A percentile compares a stretch with the other conserved stretches of the same genome.
These are phyloP conservation scores for Pollicipes pollicipes DNA, from an alignment of 1,140 invertebrate genomes.

Conservation along the genomic window DNA sequence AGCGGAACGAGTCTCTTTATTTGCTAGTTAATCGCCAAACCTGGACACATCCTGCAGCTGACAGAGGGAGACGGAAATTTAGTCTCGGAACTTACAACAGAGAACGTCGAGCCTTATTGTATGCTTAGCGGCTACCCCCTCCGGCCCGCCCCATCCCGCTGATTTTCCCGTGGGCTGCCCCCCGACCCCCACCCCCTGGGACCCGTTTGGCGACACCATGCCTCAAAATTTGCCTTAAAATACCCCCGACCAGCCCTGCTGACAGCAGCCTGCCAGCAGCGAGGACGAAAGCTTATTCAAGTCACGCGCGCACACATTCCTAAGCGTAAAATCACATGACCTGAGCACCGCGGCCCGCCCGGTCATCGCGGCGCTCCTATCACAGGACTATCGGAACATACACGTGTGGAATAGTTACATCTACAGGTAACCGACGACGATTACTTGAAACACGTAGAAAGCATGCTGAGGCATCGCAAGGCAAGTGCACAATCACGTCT, in stretches of 20 bases:
- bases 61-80: neutral
- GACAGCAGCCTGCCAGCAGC: too few species aligned
- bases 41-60: neutral
- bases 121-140: neutral
- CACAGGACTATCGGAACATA: neutral
- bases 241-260: neutral
- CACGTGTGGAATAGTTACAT: too few species aligned
- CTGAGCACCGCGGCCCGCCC: too few species aligned
- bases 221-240: slow-evolving; percentile 1
- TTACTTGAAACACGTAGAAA: neutral
- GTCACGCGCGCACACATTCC: neutral
- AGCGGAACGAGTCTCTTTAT: neutral
- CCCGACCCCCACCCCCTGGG: too few species aligned
- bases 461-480: neutral
- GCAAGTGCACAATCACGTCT: neutral
- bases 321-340: slow-evolving; percentile 2
- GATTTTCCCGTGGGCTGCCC: neutral
- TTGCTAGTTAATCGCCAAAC: neutral
- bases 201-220: neutral
- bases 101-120: neutral
- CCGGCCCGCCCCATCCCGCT: neutral
- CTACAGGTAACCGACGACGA: neutral
- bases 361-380: neutral
- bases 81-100: neutral
- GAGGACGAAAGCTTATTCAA: neutral